Conservation (phyloP, 2,888 invertebrate species). For the Cephus rjabovi region DNA sequence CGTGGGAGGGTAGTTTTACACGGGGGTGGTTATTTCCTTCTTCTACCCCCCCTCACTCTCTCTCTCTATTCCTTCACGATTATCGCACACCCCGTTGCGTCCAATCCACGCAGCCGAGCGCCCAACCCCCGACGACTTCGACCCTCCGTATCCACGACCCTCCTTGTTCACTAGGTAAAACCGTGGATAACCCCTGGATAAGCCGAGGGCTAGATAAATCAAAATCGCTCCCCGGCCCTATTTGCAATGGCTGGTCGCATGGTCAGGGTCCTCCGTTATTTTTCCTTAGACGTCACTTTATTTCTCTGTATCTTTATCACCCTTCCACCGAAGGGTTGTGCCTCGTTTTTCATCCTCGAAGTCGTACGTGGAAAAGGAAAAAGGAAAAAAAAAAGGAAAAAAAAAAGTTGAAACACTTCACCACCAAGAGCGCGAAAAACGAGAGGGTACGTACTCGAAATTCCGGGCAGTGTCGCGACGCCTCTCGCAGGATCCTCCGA, state of each 20-base stretch:
- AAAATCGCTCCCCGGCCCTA: conserved; percentile 38
- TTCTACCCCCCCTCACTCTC: not conserved
- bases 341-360: too few relatives aligned
- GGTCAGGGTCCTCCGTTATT: too few relatives aligned
- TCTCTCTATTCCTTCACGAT: conserved; percentile 48
- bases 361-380: too few relatives aligned
- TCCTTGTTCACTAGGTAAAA: conserved; percentile 14
- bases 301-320: not conserved
- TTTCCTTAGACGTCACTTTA: not conserved
- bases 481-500: too few relatives aligned
- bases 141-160: conserved; percentile 13
- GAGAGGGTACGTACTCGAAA: too few relatives aligned
- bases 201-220: conserved; percentile 47
- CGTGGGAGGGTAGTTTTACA: not conserved
- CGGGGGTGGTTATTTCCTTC: too few relatives aligned
- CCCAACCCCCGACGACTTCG: not conserved
- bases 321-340: conserved; percentile 9
- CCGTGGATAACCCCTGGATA: conserved; percentile 21
- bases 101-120: conserved; percentile 43
- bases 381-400: too few relatives aligned
- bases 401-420: too few relatives aligned
- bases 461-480: too few relatives aligned
- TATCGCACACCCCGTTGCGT: conserved; percentile 48
- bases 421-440: too few relatives aligned
- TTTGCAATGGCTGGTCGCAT: too few relatives aligned